These are phyloP conservation scores for Charadrius vociferus DNA, from an alignment of 2,113 vertebrate species.

Conservation along the genomic window DNA sequence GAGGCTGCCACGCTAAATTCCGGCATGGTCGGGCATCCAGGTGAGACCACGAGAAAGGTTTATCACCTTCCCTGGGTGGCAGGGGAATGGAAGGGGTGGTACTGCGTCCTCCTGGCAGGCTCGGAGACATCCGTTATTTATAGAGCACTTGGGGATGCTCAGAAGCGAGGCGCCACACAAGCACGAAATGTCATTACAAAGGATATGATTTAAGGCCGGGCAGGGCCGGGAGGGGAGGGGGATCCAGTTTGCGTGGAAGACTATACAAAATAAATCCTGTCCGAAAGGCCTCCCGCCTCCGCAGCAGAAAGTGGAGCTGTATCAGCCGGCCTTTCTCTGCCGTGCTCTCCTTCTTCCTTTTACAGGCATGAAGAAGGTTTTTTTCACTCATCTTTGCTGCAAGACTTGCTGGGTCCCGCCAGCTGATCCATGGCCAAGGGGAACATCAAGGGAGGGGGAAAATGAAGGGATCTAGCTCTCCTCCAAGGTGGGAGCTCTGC, in stretches of 20 bases:
- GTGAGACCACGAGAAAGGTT: neutral
- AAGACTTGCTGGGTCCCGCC: neutral
- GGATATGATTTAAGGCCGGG: constrained; percentile 56
- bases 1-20: neutral
- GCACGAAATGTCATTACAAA: constrained; percentile 67
- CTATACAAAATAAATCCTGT: constrained; percentile 70
- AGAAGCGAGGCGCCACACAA: constrained; percentile 62
- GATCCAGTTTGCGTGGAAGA: constrained; percentile 47
- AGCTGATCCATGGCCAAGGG: constrained; percentile 47
- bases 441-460: neutral
- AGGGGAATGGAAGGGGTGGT: neutral
- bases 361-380: constrained; percentile 52
- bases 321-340: constrained; percentile 24
- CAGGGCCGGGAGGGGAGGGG: constrained; percentile 37
- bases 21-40: accelerated
- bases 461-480: neutral
- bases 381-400: constrained; percentile 36
- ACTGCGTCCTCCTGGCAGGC: neutral
- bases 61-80: neutral
- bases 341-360: constrained; percentile 57
- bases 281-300: constrained; percentile 41
- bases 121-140: neutral
- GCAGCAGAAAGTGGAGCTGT: neutral
- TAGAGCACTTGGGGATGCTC: constrained; percentile 52
- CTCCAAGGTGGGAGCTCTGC: neutral